Conservation (phyloP, 2,888 invertebrate genomes). For the Amblyjoppa fuscipennis region DNA sequence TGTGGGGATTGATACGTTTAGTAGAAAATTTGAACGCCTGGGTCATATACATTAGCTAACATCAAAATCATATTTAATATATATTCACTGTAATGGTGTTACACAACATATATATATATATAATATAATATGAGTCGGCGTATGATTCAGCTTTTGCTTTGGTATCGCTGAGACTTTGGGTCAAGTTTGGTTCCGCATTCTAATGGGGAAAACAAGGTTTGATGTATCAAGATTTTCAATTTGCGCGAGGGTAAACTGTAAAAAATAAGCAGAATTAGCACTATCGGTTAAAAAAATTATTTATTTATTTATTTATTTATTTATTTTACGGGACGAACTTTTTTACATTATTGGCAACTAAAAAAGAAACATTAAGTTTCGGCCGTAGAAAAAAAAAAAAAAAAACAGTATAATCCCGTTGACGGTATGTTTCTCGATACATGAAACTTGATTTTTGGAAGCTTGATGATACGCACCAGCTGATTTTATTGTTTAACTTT, state of each 20-base stretch:
- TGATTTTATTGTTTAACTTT: neutral
- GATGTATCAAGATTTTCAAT: neutral
- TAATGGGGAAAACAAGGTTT: neutral
- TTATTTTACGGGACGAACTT: too few relatives aligned
- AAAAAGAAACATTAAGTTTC: neutral
- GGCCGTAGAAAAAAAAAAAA: neutral
- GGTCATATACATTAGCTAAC: constrained; percentile 13
- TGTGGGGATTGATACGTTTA: neutral
- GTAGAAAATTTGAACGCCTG: neutral
- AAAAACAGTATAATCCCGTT: neutral
- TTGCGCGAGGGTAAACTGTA: neutral
- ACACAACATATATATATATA: constrained; percentile 7
- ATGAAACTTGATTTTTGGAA: neutral
- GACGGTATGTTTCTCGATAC: neutral
- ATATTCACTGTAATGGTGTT: constrained; percentile 21
- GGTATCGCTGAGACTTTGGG: constrained; percentile 34
- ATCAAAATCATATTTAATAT: constrained; percentile 18
- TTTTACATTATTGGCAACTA: neutral
- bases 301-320: too few relatives aligned
- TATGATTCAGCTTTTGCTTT: constrained; percentile 52
- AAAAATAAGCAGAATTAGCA: neutral
- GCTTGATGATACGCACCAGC: neutral
- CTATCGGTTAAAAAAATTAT: neutral
- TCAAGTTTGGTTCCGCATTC: neutral
- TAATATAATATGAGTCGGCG: constrained; percentile 32